Percentiles rank a stretch among this genome's conserved stretches.
Evolutionary conservation across 2,113 vertebrate genomes (phyloP).

Genomic region (Lipophrys pholis): DNA sequence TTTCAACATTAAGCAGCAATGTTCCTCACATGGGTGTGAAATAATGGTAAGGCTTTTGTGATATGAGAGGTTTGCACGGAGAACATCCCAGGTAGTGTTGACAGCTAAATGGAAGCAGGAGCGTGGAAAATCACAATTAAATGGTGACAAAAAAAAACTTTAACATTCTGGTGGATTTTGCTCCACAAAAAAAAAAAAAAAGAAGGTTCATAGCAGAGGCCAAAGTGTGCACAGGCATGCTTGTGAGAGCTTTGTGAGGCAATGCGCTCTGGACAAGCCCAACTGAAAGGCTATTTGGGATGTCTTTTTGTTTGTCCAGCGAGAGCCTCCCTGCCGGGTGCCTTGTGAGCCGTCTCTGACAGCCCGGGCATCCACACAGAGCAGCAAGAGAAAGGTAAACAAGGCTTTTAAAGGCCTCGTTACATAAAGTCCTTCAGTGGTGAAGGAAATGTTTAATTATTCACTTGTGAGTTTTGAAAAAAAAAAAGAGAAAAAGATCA

Average conservation of each 20-base stretch:
- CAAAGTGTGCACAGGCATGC: slow-evolving; percentile 18
- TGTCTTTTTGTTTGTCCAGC: slow-evolving; percentile 44
- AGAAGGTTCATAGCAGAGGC: slow-evolving; percentile 29
- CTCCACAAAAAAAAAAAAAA: slow-evolving; percentile 23
- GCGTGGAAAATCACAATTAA: slow-evolving; percentile 17
- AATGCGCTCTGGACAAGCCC: neutral
- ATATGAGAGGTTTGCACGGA: slow-evolving; percentile 16
- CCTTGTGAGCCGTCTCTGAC: slow-evolving; percentile 54
- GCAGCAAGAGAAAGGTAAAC: slow-evolving; percentile 53
- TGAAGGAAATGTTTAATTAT: slow-evolving; percentile 57
- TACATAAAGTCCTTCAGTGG: slow-evolving; percentile 39
- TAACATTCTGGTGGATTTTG: slow-evolving; percentile 25
- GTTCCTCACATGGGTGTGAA: slow-evolving; percentile 11
- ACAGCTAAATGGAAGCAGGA: slow-evolving; percentile 49
- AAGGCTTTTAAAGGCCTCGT: slow-evolving; percentile 62
- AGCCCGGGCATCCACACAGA: slow-evolving; percentile 31
- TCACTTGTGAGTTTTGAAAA: slow-evolving; percentile 33
- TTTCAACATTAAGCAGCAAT: slow-evolving; percentile 29
- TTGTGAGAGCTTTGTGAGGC: slow-evolving; percentile 32
- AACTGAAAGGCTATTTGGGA: slow-evolving; percentile 56
- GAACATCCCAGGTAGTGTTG: slow-evolving; percentile 7
- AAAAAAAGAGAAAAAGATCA: neutral
- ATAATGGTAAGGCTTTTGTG: slow-evolving; percentile 20
- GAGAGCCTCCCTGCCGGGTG: slow-evolving; percentile 55
- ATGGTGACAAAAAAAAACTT: slow-evolving; percentile 17